Conservation (phyloP, 2,888 invertebrate genomes). For the Vanessa cardui region DNA sequence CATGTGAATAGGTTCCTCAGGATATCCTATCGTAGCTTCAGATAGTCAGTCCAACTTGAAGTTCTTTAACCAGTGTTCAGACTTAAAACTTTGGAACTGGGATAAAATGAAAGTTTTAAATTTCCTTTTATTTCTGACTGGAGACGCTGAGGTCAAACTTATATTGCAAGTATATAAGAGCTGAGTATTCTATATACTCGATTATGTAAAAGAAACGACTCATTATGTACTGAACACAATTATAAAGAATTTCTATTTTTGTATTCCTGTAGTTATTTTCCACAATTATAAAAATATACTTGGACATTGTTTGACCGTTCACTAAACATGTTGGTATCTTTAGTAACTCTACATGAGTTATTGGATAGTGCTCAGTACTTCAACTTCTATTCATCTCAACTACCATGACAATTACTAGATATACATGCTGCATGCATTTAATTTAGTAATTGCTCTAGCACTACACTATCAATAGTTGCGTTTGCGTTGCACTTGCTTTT, state of each 20-base stretch:
- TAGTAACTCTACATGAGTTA: too few relatives aligned
- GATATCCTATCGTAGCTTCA: slow-evolving; percentile 29
- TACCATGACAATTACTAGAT: too few relatives aligned
- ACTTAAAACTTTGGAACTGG: slow-evolving; percentile 37
- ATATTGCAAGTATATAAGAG: slow-evolving; percentile 10
- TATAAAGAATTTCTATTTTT: neutral
- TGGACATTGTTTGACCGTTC: too few relatives aligned
- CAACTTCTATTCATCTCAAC: too few relatives aligned
- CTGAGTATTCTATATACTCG: neutral
- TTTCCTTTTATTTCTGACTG: slow-evolving; percentile 27
- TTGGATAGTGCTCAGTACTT: too few relatives aligned
- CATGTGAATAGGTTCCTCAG: slow-evolving; percentile 55
- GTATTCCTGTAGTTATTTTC: neutral
- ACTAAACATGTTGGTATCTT: too few relatives aligned
- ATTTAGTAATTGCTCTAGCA: too few relatives aligned
- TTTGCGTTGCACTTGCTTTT: too few relatives aligned
- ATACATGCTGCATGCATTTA: too few relatives aligned
- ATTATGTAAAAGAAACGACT: neutral
- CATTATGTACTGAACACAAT: neutral
- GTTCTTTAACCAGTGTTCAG: slow-evolving; percentile 34
- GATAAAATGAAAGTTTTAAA: slow-evolving; percentile 41
- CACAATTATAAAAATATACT: too few relatives aligned
- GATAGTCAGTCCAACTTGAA: slow-evolving; percentile 28
- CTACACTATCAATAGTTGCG: too few relatives aligned
- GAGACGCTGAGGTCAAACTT: slow-evolving; percentile 26